A percentile compares a stretch with the other conserved stretches of the same genome.
These are phyloP conservation scores for Mactromeris polynyma DNA, from an alignment of 2,888 invertebrate genomes.

Conservation along the genomic window DNA sequence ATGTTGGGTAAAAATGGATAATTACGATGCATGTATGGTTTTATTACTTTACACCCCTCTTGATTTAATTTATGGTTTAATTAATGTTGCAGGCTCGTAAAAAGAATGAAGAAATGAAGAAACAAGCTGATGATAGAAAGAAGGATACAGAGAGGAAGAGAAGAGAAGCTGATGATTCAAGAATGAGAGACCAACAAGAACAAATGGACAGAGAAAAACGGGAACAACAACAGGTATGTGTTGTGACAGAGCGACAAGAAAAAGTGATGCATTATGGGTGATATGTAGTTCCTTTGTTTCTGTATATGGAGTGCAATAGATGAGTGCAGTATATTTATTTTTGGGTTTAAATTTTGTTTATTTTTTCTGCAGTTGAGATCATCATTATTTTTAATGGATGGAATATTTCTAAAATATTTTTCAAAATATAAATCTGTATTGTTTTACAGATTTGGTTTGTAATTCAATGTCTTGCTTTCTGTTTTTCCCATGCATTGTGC, in stretches of 20 bases:
- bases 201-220: constrained; percentile 87
- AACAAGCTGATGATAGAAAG: constrained; percentile 77
- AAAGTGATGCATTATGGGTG: not conserved
- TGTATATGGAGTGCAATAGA: not conserved
- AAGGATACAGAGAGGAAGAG: constrained; percentile 76
- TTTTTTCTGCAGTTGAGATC: too few relatives aligned
- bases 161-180: constrained; percentile 74
- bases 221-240: constrained; percentile 78
- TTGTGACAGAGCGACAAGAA: not conserved
- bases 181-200: constrained; percentile 80
- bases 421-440: too few relatives aligned
- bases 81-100: constrained; percentile 75
- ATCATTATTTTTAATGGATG: too few relatives aligned
- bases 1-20: too few relatives aligned
- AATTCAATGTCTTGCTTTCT: too few relatives aligned
- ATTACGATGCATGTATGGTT: too few relatives aligned
- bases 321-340: not conserved
- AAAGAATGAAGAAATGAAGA: constrained; percentile 78
- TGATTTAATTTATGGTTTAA: too few relatives aligned
- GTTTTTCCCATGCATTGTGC: too few relatives aligned
- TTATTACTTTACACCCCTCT: too few relatives aligned
- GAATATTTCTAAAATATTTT: too few relatives aligned
- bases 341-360: not conserved
- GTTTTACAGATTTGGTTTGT: too few relatives aligned
- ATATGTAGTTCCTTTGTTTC: not conserved